These are phyloP conservation scores for Abrostola triplasia DNA, from an alignment of 2,888 invertebrate genomes.

Conservation along the genomic window DNA sequence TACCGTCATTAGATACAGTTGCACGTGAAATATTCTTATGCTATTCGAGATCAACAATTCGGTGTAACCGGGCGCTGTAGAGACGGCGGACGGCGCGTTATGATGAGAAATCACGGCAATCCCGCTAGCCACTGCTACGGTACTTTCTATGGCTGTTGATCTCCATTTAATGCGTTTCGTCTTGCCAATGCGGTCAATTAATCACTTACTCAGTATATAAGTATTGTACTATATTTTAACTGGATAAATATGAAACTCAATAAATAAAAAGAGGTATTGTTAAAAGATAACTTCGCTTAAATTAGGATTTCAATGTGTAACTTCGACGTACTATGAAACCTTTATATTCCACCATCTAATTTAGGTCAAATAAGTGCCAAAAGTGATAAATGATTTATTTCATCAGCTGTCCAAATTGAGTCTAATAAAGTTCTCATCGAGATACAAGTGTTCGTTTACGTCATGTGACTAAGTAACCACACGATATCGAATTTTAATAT, in stretches of 20 bases:
- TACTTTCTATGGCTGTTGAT: conserved; percentile 82
- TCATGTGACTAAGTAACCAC: conserved; percentile 73
- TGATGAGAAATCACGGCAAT: conserved; percentile 81
- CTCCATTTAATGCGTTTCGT: conserved; percentile 83
- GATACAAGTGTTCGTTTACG: conserved; percentile 70
- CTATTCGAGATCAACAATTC: conserved; percentile 83
- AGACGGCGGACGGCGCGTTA: conserved; percentile 57
- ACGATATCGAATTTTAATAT: conserved; percentile 77
- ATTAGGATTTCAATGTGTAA: not conserved
- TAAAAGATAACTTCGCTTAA: not conserved
- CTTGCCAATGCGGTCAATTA: conserved; percentile 81
- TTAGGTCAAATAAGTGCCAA: conserved; percentile 6
- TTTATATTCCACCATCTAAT: not conserved
- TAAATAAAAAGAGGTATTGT: conserved; percentile 14
- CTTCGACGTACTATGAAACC: not conserved
- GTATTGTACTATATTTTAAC: conserved; percentile 59
- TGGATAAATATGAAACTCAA: conserved; percentile 46
- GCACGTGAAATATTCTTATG: conserved; percentile 79
- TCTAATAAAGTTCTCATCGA: conserved; percentile 65
- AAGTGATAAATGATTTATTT: conserved; percentile 22
- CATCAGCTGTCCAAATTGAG: conserved; percentile 61
- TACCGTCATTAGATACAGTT: conserved; percentile 84
- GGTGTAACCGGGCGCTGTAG: conserved; percentile 65
- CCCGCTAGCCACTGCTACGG: conserved; percentile 85
- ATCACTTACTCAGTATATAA: conserved; percentile 71